Base-by-base conservation (phyloP, 2,113 vertebrate species). In the Gulo gulo region DNA sequence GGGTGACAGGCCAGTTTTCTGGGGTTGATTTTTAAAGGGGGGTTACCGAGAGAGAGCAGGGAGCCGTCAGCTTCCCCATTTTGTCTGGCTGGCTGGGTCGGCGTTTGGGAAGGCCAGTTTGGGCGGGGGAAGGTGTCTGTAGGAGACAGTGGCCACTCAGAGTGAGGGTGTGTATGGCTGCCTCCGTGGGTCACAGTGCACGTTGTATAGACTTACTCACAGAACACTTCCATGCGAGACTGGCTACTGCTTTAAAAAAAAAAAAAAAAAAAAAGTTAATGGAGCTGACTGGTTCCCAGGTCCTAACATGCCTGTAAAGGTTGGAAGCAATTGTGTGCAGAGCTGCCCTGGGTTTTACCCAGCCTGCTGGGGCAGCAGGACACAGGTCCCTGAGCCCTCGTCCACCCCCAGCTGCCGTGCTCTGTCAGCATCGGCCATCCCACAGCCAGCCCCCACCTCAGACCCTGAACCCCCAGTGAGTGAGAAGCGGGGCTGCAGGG, bases 281-380 rank as follows among this genome's bases (percentile, higher is more conserved):
- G 74, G 73, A 79, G 69, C 82, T 50, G 81, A 91, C 88, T 96
- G 92, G 79, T 96, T 98, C 94, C 98, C 98, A 98, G 97, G 98
- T 98, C 96, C 95, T 97, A 65, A 98, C 98, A 92, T 81, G 97
- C 95, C 98, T 96, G 3, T 81, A 0, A 42, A 79, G 55, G 73
- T 67, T 94, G 97, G 95, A 95, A 88, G 93, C 97, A 97, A 96
- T 92, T 84, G 21, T 92, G 57, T 5, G 2, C 88, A 1, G 23
- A 92, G 94, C 91, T 65, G 76, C 0, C 0, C 59, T 0, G 6
- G 23, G 26, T 52, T 73, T 9, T 76, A 47, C 39, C 55, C 61
- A 39, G 86, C 55, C 87, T 65, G 50, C 78, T 10, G 4, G 76
- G 88, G 80, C 50, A 74, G 39, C 76, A 87, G 90, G 95, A 81